Base-by-base conservation (phyloP, 2,113 vertebrate species). In the Ochotona princeps region DNA sequence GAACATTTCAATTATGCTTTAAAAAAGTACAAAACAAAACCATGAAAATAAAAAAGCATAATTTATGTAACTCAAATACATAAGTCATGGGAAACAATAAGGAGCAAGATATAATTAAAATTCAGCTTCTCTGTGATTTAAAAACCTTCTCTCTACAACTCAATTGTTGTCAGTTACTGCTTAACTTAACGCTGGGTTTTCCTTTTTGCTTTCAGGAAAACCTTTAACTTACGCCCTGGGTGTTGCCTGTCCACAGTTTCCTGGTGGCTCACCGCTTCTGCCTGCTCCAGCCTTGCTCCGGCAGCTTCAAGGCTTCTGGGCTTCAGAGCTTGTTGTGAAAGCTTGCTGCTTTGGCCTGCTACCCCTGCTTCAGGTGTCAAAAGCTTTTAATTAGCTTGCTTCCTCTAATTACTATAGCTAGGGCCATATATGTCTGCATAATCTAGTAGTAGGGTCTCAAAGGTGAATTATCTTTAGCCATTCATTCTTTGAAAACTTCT, bases 171-270 rank as follows among this genome's bases (percentile, higher is more conserved):
- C 91, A 87, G 87, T 97, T 75, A 93, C 97, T 97, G 94, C 97
- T 96, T 94, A 91, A 94, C 97, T 97, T 97, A 97, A 97, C 96
- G 89, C 92, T 97, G 97, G 97, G 96, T 97, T 97, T 97, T 97
- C 97, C 95, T 97, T 97, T 97, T 96, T 97, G 97, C 97, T 97
- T 97, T 97, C 97, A 97, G 97, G 97, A 97, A 97, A 96, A 95
- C 97, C 97, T 96, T 97, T 97, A 97, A 97, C 96, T 97, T 97
- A 97, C 97, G 96, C 96, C 96, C 96, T 95, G 96, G 97, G 97
- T 94, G 97, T 94, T 97, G 92, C 96, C 96, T 91, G 97, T 96
- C 97, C 96, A 96, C 97, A 96, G 96, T 86, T 94, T 96, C 97
- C 97, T 96, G 96, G 97, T 96, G 97, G 97, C 97, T 97, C 97